Conservation (phyloP, 2,113 vertebrate species). For the Hyperopisus bebe region DNA sequence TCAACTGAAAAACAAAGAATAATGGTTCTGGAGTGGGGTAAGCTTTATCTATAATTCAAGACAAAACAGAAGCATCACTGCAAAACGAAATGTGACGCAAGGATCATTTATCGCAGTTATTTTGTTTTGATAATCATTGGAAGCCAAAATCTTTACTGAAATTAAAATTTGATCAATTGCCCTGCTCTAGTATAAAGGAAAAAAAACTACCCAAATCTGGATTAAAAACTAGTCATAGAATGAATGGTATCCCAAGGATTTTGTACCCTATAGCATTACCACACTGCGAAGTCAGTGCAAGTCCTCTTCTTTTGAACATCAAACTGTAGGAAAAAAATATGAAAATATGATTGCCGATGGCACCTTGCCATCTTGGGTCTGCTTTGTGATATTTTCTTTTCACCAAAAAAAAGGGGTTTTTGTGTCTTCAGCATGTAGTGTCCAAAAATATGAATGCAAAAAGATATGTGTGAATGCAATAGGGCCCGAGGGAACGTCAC, state of each 20-base stretch:
- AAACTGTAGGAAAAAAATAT: neutral
- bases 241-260: neutral
- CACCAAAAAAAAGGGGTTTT: neutral
- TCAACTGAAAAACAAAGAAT: neutral
- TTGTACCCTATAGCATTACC: too few relatives aligned
- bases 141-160: neutral
- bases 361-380: neutral
- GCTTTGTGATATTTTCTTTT: neutral
- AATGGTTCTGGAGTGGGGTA: neutral
- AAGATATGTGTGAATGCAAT: neutral
- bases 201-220: neutral
- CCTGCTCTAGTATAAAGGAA: neutral
- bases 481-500: neutral
- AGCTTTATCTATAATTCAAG: neutral
- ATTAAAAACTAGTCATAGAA: neutral
- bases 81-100: neutral
- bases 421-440: neutral
- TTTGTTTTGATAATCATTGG: neutral
- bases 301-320: neutral
- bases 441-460: neutral
- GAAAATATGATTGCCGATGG: neutral
- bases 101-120: neutral
- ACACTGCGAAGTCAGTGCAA: neutral
- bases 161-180: neutral
- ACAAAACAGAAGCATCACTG: neutral